phyloP scores from a whole-genome alignment of 2,888 invertebrate species.

The Nebria salina region DNA sequence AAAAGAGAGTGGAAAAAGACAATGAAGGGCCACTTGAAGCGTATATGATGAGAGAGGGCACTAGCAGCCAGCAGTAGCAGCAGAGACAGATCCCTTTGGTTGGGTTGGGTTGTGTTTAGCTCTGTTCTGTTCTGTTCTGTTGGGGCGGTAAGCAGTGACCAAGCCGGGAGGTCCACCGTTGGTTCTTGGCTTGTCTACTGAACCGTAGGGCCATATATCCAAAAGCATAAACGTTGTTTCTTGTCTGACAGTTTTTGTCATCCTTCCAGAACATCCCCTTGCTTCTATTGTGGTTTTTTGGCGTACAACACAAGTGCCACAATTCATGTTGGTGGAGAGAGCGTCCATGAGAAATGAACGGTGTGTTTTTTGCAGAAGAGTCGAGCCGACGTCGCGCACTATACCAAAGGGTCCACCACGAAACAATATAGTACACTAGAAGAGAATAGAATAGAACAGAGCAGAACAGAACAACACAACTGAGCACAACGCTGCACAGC shows the following conservation, averaged over 20 bases:
- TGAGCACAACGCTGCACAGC: background rate
- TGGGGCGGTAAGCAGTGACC: conserved; percentile 9
- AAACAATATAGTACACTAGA: conserved; percentile 1
- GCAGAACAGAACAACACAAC: background rate
- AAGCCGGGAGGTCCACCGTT: conserved; percentile 15
- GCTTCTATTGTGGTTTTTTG: conserved; percentile 56
- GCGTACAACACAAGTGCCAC: conserved; percentile 54
- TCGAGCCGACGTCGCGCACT: background rate
- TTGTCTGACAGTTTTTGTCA: conserved; percentile 56
- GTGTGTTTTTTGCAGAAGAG: conserved; percentile 45
- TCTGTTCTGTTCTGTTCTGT: background rate
- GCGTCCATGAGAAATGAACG: conserved; percentile 49
- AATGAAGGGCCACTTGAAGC: conserved; percentile 1
- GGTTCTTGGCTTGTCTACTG: conserved; percentile 39
- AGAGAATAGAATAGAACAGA: conserved; percentile 4
- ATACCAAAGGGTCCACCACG: background rate
- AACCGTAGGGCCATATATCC: conserved; percentile 55
- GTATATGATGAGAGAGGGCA: background rate
- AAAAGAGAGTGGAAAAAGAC: background rate
- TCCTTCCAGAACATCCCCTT: conserved; percentile 54
- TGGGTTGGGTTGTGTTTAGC: background rate
- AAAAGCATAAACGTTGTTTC: conserved; percentile 56
- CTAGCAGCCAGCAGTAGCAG: background rate
- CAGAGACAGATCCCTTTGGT: background rate
- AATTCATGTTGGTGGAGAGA: conserved; percentile 52